Base-by-base conservation (phyloP, 2,888 invertebrate genomes). In the Lepidochrysops patricia region DNA sequence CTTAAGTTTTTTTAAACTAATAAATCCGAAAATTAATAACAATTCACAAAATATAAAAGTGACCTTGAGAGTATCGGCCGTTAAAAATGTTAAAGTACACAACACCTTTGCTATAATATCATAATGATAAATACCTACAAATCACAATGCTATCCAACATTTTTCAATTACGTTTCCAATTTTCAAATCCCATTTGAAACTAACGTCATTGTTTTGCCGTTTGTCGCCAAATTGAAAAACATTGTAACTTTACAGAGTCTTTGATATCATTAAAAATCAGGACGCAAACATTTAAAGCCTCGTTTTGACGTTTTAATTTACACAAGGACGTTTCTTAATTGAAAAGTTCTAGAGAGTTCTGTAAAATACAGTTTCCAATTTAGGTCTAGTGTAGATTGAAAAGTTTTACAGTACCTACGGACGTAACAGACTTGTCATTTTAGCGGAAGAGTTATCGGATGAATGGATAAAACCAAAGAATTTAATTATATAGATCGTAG, bases 361-460 rank as follows among this genome's bases (percentile, higher is more conserved):
- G 43, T 43, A 43, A 43, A 43, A 43, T 43, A 43, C 43, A 43
- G 43, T 43, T 43, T 43, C 23, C 19, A 43, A 43, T 43, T 43
- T 43, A 43, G 19, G 19, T 43, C 43, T 23, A 43, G 43, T 43
- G 43, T 43, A 43, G 9, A 43, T 43, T 43, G 43, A 43, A 43
- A 19, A 19, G 9, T 43, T 15, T 37, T 37, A 43, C 43, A 23
- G 4, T 6, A n/a, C n/a, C n/a, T n/a, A 43, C 19, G 9, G 43
- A 23, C 43, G 19, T 43, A 7, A 23, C 43, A 43, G 19, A 2
- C 23, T 19, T 43, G 43, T 43, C 19, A 43, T 43, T 43, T 23
- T 19, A 23, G 7, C 19, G 23, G 23, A 19, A 23, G 19, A 43
- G 7, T 19, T n/a, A n/a, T 37, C 43, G 13, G 15, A 19, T 43